These are phyloP conservation scores for Sebastes itinus DNA, from an alignment of 2,797 vertebrate species.

Conservation along the genomic window DNA sequence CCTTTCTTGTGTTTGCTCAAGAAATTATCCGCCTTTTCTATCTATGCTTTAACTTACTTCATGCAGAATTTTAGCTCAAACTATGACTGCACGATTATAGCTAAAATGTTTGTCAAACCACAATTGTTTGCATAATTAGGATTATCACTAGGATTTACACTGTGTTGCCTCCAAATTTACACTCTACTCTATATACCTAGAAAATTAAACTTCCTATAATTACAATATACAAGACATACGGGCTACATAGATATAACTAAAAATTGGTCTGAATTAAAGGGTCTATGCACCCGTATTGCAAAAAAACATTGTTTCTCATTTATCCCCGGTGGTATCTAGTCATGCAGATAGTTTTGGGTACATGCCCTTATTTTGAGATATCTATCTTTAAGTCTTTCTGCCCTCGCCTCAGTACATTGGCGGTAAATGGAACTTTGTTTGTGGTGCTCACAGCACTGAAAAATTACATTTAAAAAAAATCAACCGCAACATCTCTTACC, in stretches of 20 bases:
- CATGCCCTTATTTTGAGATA: neutral
- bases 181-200: neutral
- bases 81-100: neutral
- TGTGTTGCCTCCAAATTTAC: neutral
- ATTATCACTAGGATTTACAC: neutral
- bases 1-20: constrained; percentile 58
- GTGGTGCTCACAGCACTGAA: constrained; percentile 16
- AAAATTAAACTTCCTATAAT: neutral
- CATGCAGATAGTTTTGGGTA: constrained; percentile 1
- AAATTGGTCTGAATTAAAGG: neutral
- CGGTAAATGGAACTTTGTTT: constrained; percentile 9
- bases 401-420: neutral
- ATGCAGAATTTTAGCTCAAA: neutral
- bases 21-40: constrained; percentile 44
- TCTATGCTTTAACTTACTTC: constrained; percentile 31
- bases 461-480: neutral
- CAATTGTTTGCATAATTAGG: constrained; percentile 11
- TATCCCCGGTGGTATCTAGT: neutral
- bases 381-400: neutral
- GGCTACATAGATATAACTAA: neutral
- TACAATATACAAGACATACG: neutral
- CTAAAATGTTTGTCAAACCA: constrained; percentile 1
- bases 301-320: constrained; percentile 3
- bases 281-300: neutral
- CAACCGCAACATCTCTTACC: constrained; percentile 18